Base-by-base conservation (phyloP, 1,140 invertebrate genomes). In the Bactericera cockerelli region DNA sequence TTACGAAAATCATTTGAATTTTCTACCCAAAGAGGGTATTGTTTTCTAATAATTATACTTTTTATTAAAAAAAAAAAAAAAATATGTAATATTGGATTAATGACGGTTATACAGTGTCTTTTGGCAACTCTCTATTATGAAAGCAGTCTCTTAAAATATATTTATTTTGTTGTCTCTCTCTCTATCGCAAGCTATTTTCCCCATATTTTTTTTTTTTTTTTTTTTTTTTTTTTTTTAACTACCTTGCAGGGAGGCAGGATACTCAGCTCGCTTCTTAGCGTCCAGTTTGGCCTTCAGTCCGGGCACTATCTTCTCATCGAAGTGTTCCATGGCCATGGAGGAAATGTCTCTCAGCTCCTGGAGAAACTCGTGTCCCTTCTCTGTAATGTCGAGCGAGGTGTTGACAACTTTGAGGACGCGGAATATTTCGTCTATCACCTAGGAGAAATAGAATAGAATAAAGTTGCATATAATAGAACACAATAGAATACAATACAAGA, bases 251-350 rank as follows among this genome's bases (percentile, higher is more conserved):
- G 42, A 49, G 4, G 28, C 28, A 19, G 42, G 42, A 49, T 10
- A 49, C 42, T 49, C n/a, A 49, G 42, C 42, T n/a, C 42, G n/a
- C n/a, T 22, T 49, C 42, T 49, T 16, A 22, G 42, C 42, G 8
- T 36, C 36, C 42, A 61, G 33, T 58, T 60, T 74, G 16, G 72
- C 67, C 58, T 74, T 75, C 6, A 80, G 65, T 49, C 69, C 68
- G 25, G 84, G 83, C 53, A 82, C 71, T 63, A 95, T 89, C 67
- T 90, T 84, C 64, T 95, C 91, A 69, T 94, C 91, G 74, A 96
- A 96, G 72, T 95, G 88, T 68, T 96, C 92, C 76, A 94, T 95
- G 0, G 91, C 91, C 92, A 95, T 95, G 25, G 89, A 93, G 13
- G 89, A 93, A 57, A 94, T 89, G 67, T 95, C 92, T 1, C 90